Evolutionary conservation across 2,888 invertebrate species (phyloP), one percentile per base, ranked within the genome.

Genomic region (Mythimna ferrago): DNA sequence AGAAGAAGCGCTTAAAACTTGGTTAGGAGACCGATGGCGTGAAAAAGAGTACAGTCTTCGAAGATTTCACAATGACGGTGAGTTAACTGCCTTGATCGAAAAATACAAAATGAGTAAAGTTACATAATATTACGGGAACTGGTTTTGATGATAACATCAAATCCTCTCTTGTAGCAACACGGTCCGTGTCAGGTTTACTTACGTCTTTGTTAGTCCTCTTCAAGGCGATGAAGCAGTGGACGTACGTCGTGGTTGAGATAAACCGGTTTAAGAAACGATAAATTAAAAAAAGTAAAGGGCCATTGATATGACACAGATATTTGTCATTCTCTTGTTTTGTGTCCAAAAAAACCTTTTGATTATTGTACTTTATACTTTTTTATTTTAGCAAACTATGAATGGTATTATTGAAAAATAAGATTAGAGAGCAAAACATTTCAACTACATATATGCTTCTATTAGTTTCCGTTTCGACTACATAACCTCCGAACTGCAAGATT

Each of bases 1-100:
- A 41, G 97, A 97, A 76, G 91, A 92, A 0, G 96, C 92, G 48
- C 93, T 98, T 14, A 97, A 97, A 82, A 90, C 89, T 35, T 98
- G 98, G 97, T 92, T 98, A 56, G 97, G 97, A 82, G 95, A 97
- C 53, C 94, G 97, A 41, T 98, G 98, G 98, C 90, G 89, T 16
- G 96, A 97, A 66, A 98, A 98, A 89, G 98, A 98, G 90, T 90
- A 93, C 32, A 95, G 93, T 53, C 93, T 98, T 5, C 93, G 95
- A 56, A 95, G 97, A 82, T 98, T 97, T 92, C 95, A 97, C 79
- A 91, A 89, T 35, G 96, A 96, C 62, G 97, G 97, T 91, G 89
- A 91, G 78, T 60, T 53, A 56, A 19, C 19, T 44, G 6, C 10
- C 16, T 38, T 48, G 21, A 48, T 35, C 11, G 10, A 38, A 4